Base-by-base conservation (phyloP, 2,113 vertebrate species). In the Dicaeum eximium region DNA sequence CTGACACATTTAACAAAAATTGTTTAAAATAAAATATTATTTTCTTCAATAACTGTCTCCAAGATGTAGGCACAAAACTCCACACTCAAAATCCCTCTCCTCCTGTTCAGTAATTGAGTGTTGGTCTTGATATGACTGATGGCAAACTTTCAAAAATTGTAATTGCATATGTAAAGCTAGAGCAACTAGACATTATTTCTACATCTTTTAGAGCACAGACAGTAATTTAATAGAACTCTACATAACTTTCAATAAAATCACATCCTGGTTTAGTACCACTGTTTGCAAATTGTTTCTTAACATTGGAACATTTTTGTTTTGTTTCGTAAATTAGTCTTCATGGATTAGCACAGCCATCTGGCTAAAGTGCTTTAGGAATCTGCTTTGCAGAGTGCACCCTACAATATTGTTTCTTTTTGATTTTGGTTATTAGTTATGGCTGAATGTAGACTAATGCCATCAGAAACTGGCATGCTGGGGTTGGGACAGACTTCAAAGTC, bases 241-340 rank as follows among this genome's bases (percentile, higher is more conserved):
- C 20, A 9, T 27, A 80, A 58, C 47, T 78, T 88, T 21, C 71
- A 73, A 18, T 48, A 65, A 90, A 83, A 82, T 61, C 40, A 64
- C 10, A 78, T 73, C 31, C 33, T 66, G 10, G 15, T 72, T 91
- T 61, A 62, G 21, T 31, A 58, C 22, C 22, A 31, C 20, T 83
- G 24, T 80, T 88, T 88, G 58, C 54, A 60, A 62, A 86, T 85
- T 88, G 64, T 92, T 92, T 91, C 70, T 93, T 87, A 89, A 89
- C 60, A 64, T 57, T 88, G 73, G 66, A 92, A 92, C 28, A 42
- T 73, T 92, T 92, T 93, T 53, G 40, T 53, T 73, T 90, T 86
- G 56, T 88, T 96, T 94, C 78, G 67, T 86, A 86, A 94, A 90
- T 90, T 62, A 92, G 61, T 92, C 79, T 90, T 95, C 67, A 27